Base-by-base conservation (phyloP, 2,888 invertebrate genomes). In the Agrilus cyanescens region DNA sequence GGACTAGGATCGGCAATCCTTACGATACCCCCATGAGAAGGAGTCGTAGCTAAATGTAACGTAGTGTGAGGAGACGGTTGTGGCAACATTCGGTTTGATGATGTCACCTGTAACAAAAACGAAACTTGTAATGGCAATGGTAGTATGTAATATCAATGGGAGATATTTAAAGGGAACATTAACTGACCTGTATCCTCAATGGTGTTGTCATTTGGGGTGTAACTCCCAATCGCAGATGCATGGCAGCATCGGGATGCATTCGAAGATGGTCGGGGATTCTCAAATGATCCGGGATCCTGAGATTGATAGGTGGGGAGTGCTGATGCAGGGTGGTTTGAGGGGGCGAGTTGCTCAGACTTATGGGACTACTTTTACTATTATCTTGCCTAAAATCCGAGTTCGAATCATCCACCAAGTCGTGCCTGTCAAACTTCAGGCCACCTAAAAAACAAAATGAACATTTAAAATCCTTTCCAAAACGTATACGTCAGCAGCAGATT, bases 1-100 rank as follows among this genome's bases (percentile, higher is more conserved):
- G 64, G 59, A 41, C 58, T 63, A n/a, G 61, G 59, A 8, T 63
- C 58, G 6, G 66, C 66, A 53, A 67, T 66, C 49, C 67, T 52
- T 12, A 66, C 65, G 30, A 67, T 67, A 5, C 65, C 66, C 16
- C 59, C 57, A 43, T 46, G 50, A 6, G 46, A 30, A 25, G 57
- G 51, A 15, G 49, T 8, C 15, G 46, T 50, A n/a, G 53, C 55
- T 37, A 57, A 47, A 33, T 58, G 57, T 13, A 62, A 47, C 40
- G 53, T 58, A 18, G 62, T 60, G 36, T 41, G 47, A 7, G 57
- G 58, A 18, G 59, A 57, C 13, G 60, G 56, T 6, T 56, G 46
- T 15, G 54, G 53, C n/a, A 53, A 49, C 32, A 60, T 47, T 45
- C 58, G 48, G 40, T 48, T 53, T 8, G 61, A 58, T 6, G 60